phyloP scores from a whole-genome alignment of 1,140 invertebrate genomes.

The Polypedilum pembai region DNA sequence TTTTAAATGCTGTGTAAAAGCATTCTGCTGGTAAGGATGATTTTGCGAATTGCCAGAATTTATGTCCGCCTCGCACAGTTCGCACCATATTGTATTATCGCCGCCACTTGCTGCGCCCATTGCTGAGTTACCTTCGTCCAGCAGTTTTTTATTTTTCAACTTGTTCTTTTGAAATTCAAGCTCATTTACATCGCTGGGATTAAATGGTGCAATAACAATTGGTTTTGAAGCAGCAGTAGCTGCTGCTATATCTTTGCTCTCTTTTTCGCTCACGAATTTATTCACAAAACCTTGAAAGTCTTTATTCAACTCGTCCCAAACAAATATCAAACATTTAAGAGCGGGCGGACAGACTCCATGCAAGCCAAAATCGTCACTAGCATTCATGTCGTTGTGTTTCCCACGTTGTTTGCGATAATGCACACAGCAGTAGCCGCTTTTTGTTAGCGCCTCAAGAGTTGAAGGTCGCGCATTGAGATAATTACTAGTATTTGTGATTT shows the following conservation, averaged over 20 bases:
- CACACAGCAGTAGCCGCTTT: conserved; percentile 52
- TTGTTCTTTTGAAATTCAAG: conserved; percentile 9
- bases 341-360: conserved; percentile 69
- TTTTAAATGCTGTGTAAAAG: conserved; percentile 84
- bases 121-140: conserved; percentile 37
- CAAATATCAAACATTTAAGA: conserved; percentile 67
- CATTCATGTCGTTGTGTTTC: background rate
- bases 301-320: conserved; percentile 77
- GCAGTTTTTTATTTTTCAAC: conserved; percentile 37
- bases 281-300: conserved; percentile 19
- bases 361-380: conserved; percentile 8
- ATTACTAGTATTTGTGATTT: conserved; percentile 69
- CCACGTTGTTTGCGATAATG: conserved; percentile 36
- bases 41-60: conserved; percentile 17
- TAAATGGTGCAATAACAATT: background rate
- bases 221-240: conserved; percentile 6
- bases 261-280: background rate
- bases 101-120: conserved; percentile 31
- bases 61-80: conserved; percentile 66
- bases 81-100: conserved; percentile 55
- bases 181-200: conserved; percentile 9
- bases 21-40: conserved; percentile 52
- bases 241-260: background rate
- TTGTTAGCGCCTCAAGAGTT: conserved; percentile 64
- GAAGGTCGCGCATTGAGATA: conserved; percentile 72